phyloP scores from a whole-genome alignment of 2,888 invertebrate genomes.

The Patella depressa region DNA sequence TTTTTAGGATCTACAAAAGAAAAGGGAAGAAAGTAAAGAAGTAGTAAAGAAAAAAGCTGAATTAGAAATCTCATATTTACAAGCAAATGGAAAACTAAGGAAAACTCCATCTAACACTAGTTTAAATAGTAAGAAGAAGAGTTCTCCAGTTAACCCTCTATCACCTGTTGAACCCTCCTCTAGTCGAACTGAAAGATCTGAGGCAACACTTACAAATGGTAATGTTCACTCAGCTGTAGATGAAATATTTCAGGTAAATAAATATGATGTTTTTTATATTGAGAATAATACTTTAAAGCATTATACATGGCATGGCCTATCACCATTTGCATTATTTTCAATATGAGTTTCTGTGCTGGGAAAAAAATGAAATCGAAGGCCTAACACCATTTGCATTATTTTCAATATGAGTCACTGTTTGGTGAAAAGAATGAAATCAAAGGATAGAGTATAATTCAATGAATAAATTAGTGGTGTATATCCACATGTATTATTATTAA shows the following conservation, averaged over 20 bases:
- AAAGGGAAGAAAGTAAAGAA: conserved; percentile 62
- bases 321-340: too few relatives aligned
- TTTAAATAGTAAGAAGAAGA: conserved; percentile 46
- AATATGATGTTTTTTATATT: too few relatives aligned
- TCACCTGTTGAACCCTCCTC: not conserved
- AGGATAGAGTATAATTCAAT: too few relatives aligned
- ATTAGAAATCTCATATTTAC: conserved; percentile 61
- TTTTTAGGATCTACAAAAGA: conserved; percentile 64
- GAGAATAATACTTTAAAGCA: too few relatives aligned
- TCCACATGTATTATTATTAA: too few relatives aligned
- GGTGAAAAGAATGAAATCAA: too few relatives aligned
- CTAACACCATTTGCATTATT: too few relatives aligned
- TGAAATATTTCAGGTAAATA: conserved; percentile 19
- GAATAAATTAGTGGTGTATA: too few relatives aligned
- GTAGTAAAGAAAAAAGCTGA: conserved; percentile 64
- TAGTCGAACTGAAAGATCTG: conserved; percentile 9
- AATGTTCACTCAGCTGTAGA: conserved; percentile 12
- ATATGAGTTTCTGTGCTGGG: too few relatives aligned
- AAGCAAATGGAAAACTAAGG: conserved; percentile 63
- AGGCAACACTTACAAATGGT: conserved; percentile 4
- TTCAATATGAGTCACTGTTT: too few relatives aligned
- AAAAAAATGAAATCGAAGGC: too few relatives aligned
- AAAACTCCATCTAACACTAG: conserved; percentile 50
- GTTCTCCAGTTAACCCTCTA: conserved; percentile 1
- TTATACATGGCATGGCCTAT: too few relatives aligned